phyloP scores from a whole-genome alignment of 2,888 invertebrate species.

The Prenolepis imparis region DNA sequence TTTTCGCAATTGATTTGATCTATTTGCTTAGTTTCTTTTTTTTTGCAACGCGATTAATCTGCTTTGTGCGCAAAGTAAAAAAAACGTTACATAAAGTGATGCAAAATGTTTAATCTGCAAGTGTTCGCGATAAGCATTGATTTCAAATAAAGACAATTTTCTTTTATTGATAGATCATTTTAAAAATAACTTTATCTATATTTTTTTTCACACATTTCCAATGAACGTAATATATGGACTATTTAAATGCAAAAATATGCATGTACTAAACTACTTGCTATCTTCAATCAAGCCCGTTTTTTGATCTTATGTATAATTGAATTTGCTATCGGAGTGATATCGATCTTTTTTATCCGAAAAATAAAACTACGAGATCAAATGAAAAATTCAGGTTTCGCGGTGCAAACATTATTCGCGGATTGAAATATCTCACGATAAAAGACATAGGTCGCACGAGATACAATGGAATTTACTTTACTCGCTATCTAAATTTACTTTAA shows the following conservation, averaged over 20 bases:
- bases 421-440: slow-evolving; percentile 32
- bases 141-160: not conserved
- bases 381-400: slow-evolving; percentile 16
- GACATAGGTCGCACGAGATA: slow-evolving; percentile 20
- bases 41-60: not conserved
- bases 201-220: not conserved
- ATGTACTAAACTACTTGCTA: not conserved
- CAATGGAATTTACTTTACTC: slow-evolving; percentile 51
- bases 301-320: not conserved
- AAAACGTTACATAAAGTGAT: not conserved
- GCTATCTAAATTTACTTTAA: slow-evolving; percentile 54
- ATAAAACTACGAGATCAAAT: slow-evolving; percentile 15
- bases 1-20: slow-evolving; percentile 4
- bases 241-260: not conserved
- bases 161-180: not conserved
- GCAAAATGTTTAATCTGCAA: not conserved
- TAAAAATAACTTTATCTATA: not conserved
- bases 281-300: not conserved
- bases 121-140: not conserved
- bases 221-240: not conserved
- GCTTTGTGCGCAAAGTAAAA: not conserved
- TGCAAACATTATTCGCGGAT: not conserved
- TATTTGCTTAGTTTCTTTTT: not conserved
- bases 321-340: not conserved
- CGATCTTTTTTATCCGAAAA: not conserved